A percentile compares a stretch with the other conserved stretches of the same genome.
phyloP scores from a whole-genome alignment of 2,113 vertebrate species.

The Dasyurus viverrinus region DNA sequence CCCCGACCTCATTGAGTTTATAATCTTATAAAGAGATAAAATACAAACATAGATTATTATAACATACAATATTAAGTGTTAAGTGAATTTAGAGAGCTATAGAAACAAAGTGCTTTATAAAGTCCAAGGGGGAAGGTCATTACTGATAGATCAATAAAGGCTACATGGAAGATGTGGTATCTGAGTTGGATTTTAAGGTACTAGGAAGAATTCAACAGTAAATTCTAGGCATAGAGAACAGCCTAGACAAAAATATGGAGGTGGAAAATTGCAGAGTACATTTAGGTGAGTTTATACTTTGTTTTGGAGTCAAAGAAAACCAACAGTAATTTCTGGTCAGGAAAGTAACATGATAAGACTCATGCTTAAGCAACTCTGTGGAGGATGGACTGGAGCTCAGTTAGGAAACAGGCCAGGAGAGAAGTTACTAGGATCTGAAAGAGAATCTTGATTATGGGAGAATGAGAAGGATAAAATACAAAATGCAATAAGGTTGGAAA shows the following conservation, averaged over 20 bases:
- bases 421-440: background rate
- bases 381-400: background rate
- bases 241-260: background rate
- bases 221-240: background rate
- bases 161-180: background rate
- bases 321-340: background rate
- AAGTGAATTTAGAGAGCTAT: background rate
- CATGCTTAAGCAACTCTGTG: background rate
- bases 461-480: background rate
- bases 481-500: background rate
- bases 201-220: background rate
- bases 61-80: background rate
- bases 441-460: background rate
- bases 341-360: background rate
- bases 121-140: background rate
- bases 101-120: background rate
- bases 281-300: background rate
- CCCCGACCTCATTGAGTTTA: background rate
- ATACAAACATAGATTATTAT: background rate
- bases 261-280: background rate
- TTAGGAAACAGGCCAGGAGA: background rate
- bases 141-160: background rate
- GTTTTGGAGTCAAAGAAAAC: background rate
- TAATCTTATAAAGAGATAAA: background rate
- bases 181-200: background rate